These are phyloP conservation scores for Chiridota heheva DNA, from an alignment of 35 echinoderm and acorn worm genomes.

Conservation along the genomic window DNA sequence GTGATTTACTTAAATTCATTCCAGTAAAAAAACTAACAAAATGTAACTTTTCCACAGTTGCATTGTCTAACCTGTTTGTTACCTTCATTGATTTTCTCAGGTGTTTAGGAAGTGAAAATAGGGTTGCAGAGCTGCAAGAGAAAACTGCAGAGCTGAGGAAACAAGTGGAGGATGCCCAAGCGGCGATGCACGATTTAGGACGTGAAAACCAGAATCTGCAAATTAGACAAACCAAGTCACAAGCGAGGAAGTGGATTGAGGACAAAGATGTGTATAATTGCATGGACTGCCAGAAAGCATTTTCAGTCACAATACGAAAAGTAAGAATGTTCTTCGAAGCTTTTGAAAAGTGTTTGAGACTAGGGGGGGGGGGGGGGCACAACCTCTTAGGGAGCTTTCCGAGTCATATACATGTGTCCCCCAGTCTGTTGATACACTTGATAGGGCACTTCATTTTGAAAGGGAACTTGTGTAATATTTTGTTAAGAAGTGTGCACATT, in stretches of 20 bases:
- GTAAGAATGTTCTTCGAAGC: no score
- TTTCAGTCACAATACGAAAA: conserved; percentile 80
- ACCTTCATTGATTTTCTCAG: conserved; percentile 44
- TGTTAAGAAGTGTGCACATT: no score
- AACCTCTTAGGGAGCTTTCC: no score
- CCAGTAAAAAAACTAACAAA: neutral
- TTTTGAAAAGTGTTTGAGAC: no score
- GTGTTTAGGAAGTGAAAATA: conserved; percentile 83
- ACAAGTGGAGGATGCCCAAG: conserved; percentile 87
- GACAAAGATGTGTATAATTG: conserved; percentile 84
- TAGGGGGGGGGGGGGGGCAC: no score
- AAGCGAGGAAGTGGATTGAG: conserved; percentile 74
- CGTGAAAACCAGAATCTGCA: conserved; percentile 95
- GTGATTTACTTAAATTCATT: neutral
- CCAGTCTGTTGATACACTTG: no score
- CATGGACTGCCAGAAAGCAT: conserved; percentile 77
- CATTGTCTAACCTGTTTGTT: no score
- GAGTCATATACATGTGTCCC: no score
- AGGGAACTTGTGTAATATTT: no score
- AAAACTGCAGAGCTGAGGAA: conserved; percentile 65
- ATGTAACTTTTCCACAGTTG: no score
- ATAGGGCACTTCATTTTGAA: no score
- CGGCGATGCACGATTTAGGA: conserved; percentile 96
- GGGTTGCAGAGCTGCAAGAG: conserved; percentile 79
- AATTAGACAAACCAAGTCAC: conserved; percentile 71